A percentile compares a stretch with the other conserved stretches of the same genome.
phyloP scores from a whole-genome alignment of 1,140 invertebrate genomes.

The Rhopalosiphum padi region DNA sequence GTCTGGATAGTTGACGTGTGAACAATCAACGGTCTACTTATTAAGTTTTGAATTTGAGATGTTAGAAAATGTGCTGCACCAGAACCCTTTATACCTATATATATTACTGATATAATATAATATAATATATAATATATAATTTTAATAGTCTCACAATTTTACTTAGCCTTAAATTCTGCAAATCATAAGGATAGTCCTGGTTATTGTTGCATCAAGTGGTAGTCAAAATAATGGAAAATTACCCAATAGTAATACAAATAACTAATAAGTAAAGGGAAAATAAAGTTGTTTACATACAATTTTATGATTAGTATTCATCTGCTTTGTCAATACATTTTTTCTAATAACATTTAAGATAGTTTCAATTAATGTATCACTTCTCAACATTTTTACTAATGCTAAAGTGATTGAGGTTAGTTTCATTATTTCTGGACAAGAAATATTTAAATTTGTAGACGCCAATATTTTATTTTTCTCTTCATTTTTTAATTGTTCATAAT shows the following conservation, averaged over 20 bases:
- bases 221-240: neutral
- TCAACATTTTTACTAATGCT: constrained; percentile 50
- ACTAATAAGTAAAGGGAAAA: neutral
- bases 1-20: no score
- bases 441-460: neutral
- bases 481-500: constrained; percentile 18
- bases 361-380: constrained; percentile 26
- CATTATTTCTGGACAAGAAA: constrained; percentile 24
- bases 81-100: no score
- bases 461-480: constrained; percentile 23
- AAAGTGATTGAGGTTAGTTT: constrained; percentile 34
- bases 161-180: no score
- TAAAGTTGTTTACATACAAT: constrained; percentile 33
- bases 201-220: neutral
- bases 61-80: no score
- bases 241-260: neutral
- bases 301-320: constrained; percentile 32
- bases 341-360: constrained; percentile 33
- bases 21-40: neutral
- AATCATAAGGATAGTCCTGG: no score
- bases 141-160: no score
- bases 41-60: neutral
- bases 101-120: no score
- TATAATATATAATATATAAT: no score
- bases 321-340: neutral